Conservation (phyloP, 37 sponge, comb jelly and placozoan genomes). For the Chondrilla cf. caribensis region DNA sequence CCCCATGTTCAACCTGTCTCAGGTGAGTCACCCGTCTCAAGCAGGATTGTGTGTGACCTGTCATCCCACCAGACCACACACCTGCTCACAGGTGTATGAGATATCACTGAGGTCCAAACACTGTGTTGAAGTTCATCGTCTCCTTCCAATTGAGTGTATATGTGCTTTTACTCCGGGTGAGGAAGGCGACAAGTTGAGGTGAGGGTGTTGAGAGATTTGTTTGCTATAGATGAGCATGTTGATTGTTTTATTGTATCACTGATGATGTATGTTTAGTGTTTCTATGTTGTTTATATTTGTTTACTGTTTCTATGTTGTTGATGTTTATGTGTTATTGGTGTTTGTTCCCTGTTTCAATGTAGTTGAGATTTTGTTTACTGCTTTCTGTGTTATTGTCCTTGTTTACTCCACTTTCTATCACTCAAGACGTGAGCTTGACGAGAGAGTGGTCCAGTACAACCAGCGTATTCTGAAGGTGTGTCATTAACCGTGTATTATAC, state of each 20-base stretch:
- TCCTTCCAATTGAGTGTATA: conserved; percentile 72
- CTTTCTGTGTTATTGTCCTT: too few relatives aligned
- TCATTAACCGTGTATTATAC: too few relatives aligned
- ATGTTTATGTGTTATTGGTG: too few relatives aligned
- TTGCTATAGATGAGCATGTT: too few relatives aligned
- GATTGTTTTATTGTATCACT: too few relatives aligned
- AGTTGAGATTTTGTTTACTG: too few relatives aligned
- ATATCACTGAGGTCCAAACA: conserved; percentile 53
- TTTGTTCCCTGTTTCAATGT: too few relatives aligned
- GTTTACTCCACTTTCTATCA: too few relatives aligned
- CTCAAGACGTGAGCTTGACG: conserved; percentile 60
- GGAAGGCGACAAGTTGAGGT: conserved; percentile 56
- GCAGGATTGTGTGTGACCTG: neutral
- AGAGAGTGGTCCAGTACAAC: conserved; percentile 43
- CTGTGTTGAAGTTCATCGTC: conserved; percentile 52
- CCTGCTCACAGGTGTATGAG: conserved; percentile 52
- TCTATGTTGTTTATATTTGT: too few relatives aligned
- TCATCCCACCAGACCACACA: neutral
- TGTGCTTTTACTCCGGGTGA: conserved; percentile 66
- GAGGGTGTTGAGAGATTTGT: too few relatives aligned
- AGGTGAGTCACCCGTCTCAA: conserved; percentile 24
- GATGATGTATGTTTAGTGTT: neutral
- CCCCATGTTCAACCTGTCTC: conserved; percentile 67
- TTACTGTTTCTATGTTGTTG: too few relatives aligned
- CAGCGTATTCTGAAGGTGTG: conserved; percentile 48